A percentile compares a stretch with the other conserved stretches of the same genome.
Evolutionary conservation across 1,140 invertebrate genomes (phyloP).

Genomic region (Bombus confusus): DNA sequence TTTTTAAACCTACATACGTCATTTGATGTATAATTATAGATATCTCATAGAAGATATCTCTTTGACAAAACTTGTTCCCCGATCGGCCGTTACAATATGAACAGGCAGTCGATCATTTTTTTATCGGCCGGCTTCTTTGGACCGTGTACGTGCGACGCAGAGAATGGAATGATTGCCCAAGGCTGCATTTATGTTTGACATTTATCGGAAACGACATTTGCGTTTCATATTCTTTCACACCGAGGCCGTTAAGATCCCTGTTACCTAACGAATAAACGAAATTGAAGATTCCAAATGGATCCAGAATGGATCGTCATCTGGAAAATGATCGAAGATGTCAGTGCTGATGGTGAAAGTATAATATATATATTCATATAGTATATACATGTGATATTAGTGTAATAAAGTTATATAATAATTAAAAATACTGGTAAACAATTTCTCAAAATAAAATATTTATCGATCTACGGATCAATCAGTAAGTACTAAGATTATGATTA

Average conservation of each 20-base stretch:
- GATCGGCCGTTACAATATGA: neutral
- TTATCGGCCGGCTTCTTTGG: slow-evolving; percentile 10
- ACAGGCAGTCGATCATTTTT: neutral
- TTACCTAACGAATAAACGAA: slow-evolving; percentile 53
- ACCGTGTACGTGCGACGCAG: neutral
- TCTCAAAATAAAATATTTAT: neutral
- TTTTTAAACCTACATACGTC: slow-evolving; percentile 1
- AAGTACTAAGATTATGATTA: neutral
- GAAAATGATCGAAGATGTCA: slow-evolving; percentile 34
- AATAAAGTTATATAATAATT: neutral
- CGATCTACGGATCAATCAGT: neutral
- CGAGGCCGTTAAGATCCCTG: slow-evolving; percentile 34
- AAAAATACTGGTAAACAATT: neutral
- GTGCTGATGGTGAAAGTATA: neutral
- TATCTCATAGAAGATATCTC: slow-evolving; percentile 15
- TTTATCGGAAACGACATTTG: slow-evolving; percentile 69
- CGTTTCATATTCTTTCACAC: slow-evolving; percentile 55
- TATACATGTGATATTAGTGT: neutral
- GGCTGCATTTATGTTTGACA: slow-evolving; percentile 64
- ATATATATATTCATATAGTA: neutral
- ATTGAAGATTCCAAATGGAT: slow-evolving; percentile 47
- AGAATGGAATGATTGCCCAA: slow-evolving; percentile 54
- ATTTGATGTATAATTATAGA: slow-evolving; percentile 3
- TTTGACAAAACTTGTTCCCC: slow-evolving; percentile 22
- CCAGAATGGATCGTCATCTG: slow-evolving; percentile 19